These are phyloP conservation scores for Phymanthus crucifer DNA, from an alignment of 92 coral and sea anemone species.

Conservation along the genomic window DNA sequence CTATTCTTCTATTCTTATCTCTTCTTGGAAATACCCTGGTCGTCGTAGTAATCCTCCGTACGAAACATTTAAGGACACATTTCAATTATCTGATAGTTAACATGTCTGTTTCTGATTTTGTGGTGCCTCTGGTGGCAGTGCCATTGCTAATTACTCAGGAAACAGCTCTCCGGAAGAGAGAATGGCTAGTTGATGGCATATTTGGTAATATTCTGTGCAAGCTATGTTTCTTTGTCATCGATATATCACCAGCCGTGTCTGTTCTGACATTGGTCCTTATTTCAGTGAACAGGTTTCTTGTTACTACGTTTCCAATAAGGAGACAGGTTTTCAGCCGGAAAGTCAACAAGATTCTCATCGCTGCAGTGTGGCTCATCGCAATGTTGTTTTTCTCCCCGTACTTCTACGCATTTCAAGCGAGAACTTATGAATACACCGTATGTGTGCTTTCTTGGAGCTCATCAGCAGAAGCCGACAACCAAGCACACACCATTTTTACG, in stretches of 20 bases:
- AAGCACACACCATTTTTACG: slow-evolving; percentile 1
- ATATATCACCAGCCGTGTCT: slow-evolving; percentile 21
- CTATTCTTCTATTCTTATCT: not conserved
- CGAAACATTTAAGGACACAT: slow-evolving; percentile 10
- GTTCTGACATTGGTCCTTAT: slow-evolving; percentile 13
- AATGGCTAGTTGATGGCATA: slow-evolving; percentile 29
- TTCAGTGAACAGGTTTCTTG: slow-evolving; percentile 23
- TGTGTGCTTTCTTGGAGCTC: slow-evolving; percentile 26
- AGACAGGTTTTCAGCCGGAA: not conserved
- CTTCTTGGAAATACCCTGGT: slow-evolving; percentile 35
- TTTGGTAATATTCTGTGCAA: slow-evolving; percentile 27
- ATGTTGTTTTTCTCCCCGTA: slow-evolving; percentile 26
- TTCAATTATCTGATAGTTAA: slow-evolving; percentile 34
- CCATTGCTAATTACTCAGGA: slow-evolving; percentile 9
- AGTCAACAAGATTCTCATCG: not conserved
- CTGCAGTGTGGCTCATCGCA: slow-evolving; percentile 6
- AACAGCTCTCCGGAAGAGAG: not conserved
- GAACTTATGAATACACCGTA: not conserved
- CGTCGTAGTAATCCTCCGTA: not conserved
- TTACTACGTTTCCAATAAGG: slow-evolving; percentile 17
- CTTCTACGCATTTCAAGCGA: slow-evolving; percentile 16
- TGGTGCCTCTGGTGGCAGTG: slow-evolving; percentile 10
- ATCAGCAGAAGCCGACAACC: not conserved
- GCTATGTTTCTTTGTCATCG: slow-evolving; percentile 19
- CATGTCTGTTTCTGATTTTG: slow-evolving; percentile 29